These are phyloP conservation scores for Leptinotarsa tumamoca DNA, from an alignment of 2,888 invertebrate species.

Conservation along the genomic window DNA sequence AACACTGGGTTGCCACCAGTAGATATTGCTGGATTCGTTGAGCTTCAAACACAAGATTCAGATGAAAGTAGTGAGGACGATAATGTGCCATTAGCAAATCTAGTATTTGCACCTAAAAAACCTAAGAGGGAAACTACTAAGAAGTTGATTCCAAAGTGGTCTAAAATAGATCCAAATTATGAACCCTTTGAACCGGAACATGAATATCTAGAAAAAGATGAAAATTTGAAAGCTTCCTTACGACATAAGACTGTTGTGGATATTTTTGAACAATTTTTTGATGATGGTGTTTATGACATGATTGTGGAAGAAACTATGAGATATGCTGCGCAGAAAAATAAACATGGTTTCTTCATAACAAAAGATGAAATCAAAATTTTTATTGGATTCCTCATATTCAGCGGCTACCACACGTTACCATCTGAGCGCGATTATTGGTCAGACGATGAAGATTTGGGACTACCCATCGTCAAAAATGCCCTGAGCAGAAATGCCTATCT, in stretches of 20 bases:
- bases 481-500: constrained; percentile 44
- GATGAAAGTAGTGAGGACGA: constrained; percentile 14
- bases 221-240: constrained; percentile 11
- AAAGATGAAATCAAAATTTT: constrained; percentile 10
- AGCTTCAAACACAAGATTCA: constrained; percentile 9
- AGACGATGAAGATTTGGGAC: constrained; percentile 53
- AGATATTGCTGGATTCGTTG: constrained; percentile 19
- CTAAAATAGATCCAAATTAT: constrained; percentile 11
- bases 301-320: constrained; percentile 14
- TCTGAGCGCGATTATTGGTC: constrained; percentile 56
- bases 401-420: constrained; percentile 56
- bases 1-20: constrained; percentile 28
- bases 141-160: constrained; percentile 6
- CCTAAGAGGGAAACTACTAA: constrained; percentile 3
- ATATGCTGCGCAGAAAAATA: constrained; percentile 4
- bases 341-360: constrained; percentile 2
- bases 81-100: constrained; percentile 20
- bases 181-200: constrained; percentile 3
- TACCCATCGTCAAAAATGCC: constrained; percentile 50
- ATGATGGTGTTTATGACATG: constrained; percentile 2
- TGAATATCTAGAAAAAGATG: constrained; percentile 5
- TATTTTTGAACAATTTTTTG: constrained; percentile 11
- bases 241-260: constrained; percentile 1
- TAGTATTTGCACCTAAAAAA: constrained; percentile 9
- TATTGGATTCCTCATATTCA: constrained; percentile 46